phyloP scores from a whole-genome alignment of 1,140 invertebrate genomes.

The Vanessa tameamea region DNA sequence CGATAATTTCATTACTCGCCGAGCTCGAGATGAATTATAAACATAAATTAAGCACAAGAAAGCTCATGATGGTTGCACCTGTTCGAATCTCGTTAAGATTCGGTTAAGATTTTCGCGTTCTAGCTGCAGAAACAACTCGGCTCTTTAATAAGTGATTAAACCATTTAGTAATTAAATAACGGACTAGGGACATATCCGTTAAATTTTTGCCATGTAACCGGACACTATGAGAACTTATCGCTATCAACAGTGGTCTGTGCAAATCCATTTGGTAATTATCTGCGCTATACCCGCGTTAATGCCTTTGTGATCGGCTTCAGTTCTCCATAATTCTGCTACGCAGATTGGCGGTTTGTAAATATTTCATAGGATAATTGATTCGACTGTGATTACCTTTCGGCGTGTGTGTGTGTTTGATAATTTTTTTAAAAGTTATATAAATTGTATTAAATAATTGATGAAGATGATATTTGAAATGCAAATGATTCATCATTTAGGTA shows the following conservation, averaged over 20 bases:
- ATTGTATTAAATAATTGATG: no score
- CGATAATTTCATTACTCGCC: no score
- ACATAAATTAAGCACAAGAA: no score
- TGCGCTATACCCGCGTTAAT: constrained; percentile 27
- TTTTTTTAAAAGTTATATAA: neutral
- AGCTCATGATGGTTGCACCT: no score
- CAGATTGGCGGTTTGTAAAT: constrained; percentile 24
- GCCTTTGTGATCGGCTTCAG: constrained; percentile 29
- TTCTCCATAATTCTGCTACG: constrained; percentile 30
- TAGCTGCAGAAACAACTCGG: no score
- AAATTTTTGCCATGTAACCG: constrained; percentile 5
- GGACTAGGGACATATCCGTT: neutral
- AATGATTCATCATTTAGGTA: no score
- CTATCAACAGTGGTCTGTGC: constrained; percentile 15
- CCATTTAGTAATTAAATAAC: neutral
- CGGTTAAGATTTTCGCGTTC: no score
- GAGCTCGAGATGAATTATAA: no score
- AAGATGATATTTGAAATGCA: no score
- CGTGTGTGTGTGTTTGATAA: neutral
- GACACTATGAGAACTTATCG: constrained; percentile 10
- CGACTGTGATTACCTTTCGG: constrained; percentile 4
- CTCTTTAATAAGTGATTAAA: neutral
- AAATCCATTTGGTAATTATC: constrained; percentile 54
- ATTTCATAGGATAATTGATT: constrained; percentile 20
- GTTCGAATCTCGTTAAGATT: no score